Percentiles rank a stretch among this genome's conserved stretches.
phyloP scores from a whole-genome alignment of 2,797 vertebrate species.

The Enteromius fasciolatus region DNA sequence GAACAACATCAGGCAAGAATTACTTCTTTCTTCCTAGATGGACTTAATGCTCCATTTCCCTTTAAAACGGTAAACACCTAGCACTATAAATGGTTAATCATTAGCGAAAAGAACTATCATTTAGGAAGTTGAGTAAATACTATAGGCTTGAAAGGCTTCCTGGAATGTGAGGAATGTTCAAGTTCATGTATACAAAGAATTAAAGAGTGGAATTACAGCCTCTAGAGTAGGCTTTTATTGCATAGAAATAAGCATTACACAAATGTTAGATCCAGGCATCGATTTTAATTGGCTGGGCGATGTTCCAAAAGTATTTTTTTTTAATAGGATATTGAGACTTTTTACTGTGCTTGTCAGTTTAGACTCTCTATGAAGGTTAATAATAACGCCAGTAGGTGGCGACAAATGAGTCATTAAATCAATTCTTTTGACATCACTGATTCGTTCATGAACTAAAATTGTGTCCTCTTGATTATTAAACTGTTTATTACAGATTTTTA shows the following conservation, averaged over 20 bases:
- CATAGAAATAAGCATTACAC: slow-evolving; percentile 9
- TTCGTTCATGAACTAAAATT: neutral
- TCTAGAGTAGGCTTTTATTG: neutral
- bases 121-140: slow-evolving; percentile 44
- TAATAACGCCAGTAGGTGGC: neutral
- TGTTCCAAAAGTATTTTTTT: neutral
- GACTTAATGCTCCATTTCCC: slow-evolving; percentile 22
- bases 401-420: neutral
- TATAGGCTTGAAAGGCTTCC: slow-evolving; percentile 37
- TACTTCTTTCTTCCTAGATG: slow-evolving; percentile 14
- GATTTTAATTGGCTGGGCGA: neutral
- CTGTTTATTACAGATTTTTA: neutral
- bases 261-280: neutral
- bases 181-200: slow-evolving; percentile 15
- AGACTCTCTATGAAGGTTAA: neutral
- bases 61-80: slow-evolving; percentile 22
- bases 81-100: slow-evolving; percentile 42
- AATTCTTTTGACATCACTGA: neutral
- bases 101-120: slow-evolving; percentile 44
- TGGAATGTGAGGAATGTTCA: slow-evolving; percentile 54
- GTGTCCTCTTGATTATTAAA: neutral
- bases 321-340: neutral
- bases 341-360: too few relatives aligned
- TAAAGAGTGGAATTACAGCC: slow-evolving; percentile 19
- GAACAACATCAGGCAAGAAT: slow-evolving; percentile 38